Base-by-base conservation (phyloP, 2,113 vertebrate species). In the Otocyon megalotis region DNA sequence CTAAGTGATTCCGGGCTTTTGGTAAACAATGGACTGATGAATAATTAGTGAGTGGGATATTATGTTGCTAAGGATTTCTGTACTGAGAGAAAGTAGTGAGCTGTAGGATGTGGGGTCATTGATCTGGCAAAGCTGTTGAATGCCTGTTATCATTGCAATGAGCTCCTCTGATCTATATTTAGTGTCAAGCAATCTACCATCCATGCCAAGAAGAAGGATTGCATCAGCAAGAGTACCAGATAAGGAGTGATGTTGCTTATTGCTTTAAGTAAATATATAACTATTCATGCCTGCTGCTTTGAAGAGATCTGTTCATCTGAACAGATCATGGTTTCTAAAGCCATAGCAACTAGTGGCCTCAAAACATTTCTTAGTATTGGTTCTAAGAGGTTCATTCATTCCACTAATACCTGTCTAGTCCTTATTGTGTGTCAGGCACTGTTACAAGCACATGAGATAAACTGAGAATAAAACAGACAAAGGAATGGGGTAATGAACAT, bases 251-350 rank as follows among this genome's bases (percentile, higher is more conserved):
- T 28, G 17, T 60, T 81, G 20, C 30, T 83, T 60, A 32, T 50
- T 95, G 79, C 89, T 96, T 93, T 90, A 76, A 63, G 10, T 94
- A 85, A 94, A n/a, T 77, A 62, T 77, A 8, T 71, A 90, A 54
- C 35, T 92, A 5, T 85, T 90, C 28, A 26, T 63, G n/a, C 30
- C 15, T 88, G 14, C 7, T 93, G 17, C 19, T 83, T 65, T 80
- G 35, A 56, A 37, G 37, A n/a, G 48, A 71, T 7, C 6, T 43
- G 43, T 43, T 43, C 7, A 43, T 43, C 43, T 60, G 24, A 77
- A 32, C 9, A 82, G 37, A 62, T 67, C 30, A 72, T 71, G 19
- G 50, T 37, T 60, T 88, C 58, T 94, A 30, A 96, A 71, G 26
- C 72, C 67, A 37, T 5, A 26, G 14, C 60, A 32, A 65, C 19